Evolutionary conservation across 2,113 vertebrate species (phyloP).

Genomic region (Garra rufa): DNA sequence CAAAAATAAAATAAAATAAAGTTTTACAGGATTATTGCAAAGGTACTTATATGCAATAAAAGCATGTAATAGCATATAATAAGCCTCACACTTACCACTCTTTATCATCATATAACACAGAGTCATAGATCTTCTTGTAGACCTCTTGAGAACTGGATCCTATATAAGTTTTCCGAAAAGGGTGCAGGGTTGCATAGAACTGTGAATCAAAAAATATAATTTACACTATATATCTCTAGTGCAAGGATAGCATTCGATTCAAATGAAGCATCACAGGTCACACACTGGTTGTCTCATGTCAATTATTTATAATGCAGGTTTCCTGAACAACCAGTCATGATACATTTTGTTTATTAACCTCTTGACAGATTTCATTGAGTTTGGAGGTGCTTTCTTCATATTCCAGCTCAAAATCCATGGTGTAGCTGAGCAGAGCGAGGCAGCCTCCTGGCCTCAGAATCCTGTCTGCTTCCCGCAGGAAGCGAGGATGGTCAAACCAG

Average conservation of each 20-base stretch:
- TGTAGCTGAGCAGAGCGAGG: constrained; percentile 75
- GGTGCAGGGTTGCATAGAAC: constrained; percentile 63
- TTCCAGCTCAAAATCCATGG: constrained; percentile 67
- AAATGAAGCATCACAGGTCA: neutral
- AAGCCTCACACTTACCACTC: constrained; percentile 73
- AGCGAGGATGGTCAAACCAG: constrained; percentile 77
- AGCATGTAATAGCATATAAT: neutral
- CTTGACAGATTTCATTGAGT: constrained; percentile 70
- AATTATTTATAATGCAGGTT: neutral
- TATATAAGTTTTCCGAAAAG: constrained; percentile 53
- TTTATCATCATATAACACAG: constrained; percentile 75
- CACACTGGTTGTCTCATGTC: neutral
- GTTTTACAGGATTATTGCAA: too few relatives aligned
- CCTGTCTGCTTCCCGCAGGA: constrained; percentile 72
- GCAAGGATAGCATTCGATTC: neutral
- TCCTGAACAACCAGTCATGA: neutral
- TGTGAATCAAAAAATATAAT: constrained; percentile 32
- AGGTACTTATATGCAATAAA: too few relatives aligned
- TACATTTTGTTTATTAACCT: constrained; percentile 68
- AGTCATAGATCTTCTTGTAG: constrained; percentile 73
- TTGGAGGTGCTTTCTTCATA: constrained; percentile 62
- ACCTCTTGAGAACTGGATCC: constrained; percentile 48
- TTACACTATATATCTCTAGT: neutral
- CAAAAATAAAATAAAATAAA: too few relatives aligned
- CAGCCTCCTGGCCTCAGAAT: constrained; percentile 77